phyloP scores from a whole-genome alignment of 2,888 invertebrate genomes.

The Caenorhabditis sp. region DNA sequence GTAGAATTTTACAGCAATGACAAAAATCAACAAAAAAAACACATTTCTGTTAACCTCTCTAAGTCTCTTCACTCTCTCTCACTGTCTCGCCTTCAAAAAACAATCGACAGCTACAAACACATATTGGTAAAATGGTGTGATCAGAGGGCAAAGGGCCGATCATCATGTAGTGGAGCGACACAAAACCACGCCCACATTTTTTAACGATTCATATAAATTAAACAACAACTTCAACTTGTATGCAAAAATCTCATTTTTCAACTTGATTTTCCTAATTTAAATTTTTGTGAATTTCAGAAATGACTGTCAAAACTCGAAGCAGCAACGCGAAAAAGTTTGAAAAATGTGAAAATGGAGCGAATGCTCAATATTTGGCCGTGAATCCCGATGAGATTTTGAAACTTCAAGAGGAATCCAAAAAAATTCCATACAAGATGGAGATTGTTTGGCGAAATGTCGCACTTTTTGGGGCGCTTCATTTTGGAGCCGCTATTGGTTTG shows the following conservation, averaged over 20 bases:
- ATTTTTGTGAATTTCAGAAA: not conserved
- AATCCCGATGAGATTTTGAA: conserved; percentile 56
- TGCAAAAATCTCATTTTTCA: not conserved
- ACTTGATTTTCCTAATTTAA: not conserved
- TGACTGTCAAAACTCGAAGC: conserved; percentile 38
- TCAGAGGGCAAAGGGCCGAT: conserved; percentile 1
- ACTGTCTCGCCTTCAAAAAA: conserved; percentile 1
- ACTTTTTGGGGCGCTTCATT: conserved; percentile 63
- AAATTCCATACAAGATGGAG: conserved; percentile 55
- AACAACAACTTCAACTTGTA: not conserved
- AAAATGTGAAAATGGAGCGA: conserved; percentile 17
- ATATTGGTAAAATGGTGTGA: conserved; percentile 2
- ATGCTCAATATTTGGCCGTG: conserved; percentile 51
- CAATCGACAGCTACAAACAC: not conserved
- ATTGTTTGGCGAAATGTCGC: conserved; percentile 69
- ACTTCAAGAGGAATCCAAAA: conserved; percentile 49
- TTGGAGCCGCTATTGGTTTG: conserved; percentile 62
- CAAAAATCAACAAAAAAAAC: not conserved
- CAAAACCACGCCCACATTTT: not conserved
- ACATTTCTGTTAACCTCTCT: not conserved
- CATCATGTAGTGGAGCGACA: not conserved
- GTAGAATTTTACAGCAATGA: not conserved
- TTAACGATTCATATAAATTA: not conserved
- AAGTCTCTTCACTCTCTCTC: not conserved
- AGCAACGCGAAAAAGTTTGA: conserved; percentile 19